Evolutionary conservation across 2,888 invertebrate genomes (phyloP), one percentile per base, ranked within the genome.

Genomic region (Ethmia dodecea): DNA sequence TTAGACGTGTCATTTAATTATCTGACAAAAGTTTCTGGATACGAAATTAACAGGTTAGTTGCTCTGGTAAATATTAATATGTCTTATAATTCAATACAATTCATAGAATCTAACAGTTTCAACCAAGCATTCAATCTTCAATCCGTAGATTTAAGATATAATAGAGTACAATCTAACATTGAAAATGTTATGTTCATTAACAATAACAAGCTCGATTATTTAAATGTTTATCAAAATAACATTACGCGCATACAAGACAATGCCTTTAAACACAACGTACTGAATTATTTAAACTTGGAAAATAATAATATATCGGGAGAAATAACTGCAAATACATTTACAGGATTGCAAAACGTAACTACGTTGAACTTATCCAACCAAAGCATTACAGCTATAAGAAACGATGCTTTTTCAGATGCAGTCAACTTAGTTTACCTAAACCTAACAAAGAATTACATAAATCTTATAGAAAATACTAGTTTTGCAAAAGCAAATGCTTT

Each of bases 61-160:
- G 45, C 53, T n/a, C 45, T 84, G n/a, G 43, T 60, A 36, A 25
- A 42, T 6, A 35, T 79, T 1, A 81, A 83, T 36, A 49, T 71
- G 22, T 78, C 81, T 0, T 47, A 73, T 41, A 84, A 83, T 45
- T 37, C 31, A 1, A 64, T 84, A 9, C 55, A 60, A 46, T 38
- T 30, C 3, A 33, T 84, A 1, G 77, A 81, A 24, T 55, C 60
- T 0, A 68, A 71, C 40, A 71, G 72, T 41, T 81, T 83, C 32
- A 65, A 54, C 33, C 63, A 64, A 43, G 67, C 70, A 2, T 45
- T 49, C 3, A 54, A 58, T 36, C 55, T 84, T 15, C 33, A 52
- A 39, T 34, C 25, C 0, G 31, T 76, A 1, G 83, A 83, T 46
- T 51, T 84, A 3, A 74, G 72, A 40, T 54, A 60, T 28, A 84